Evolutionary conservation across 53 echinoderm and acorn worm species (phyloP).

Genomic region (Patiria pectinifera): DNA sequence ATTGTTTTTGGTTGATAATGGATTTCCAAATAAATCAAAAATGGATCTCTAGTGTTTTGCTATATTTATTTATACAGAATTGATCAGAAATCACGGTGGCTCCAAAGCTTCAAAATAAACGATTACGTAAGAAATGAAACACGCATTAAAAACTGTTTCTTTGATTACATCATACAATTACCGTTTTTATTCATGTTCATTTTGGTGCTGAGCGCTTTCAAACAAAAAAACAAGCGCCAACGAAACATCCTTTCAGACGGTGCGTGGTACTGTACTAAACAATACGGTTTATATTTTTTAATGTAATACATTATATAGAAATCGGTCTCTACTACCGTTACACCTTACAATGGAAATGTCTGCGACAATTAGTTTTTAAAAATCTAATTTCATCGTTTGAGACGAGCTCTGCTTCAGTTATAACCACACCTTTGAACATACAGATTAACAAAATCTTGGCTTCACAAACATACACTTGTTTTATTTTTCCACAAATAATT

Average conservation of each 20-base stretch:
- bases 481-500: background rate
- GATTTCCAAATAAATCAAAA: too few species aligned
- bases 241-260: constrained; percentile 9
- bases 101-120: too few species aligned
- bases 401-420: constrained; percentile 26
- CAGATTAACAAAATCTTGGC: background rate
- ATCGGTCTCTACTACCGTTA: constrained; percentile 36
- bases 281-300: constrained; percentile 1
- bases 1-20: too few species aligned
- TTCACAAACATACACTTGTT: background rate
- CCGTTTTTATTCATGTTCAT: constrained; percentile 38
- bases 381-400: constrained; percentile 43
- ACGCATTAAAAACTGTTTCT: background rate
- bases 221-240: constrained; percentile 57
- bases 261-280: constrained; percentile 53
- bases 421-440: constrained; percentile 27
- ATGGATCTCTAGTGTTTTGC: too few species aligned
- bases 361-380: constrained; percentile 49
- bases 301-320: constrained; percentile 42
- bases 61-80: too few species aligned
- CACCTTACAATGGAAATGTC: constrained; percentile 56
- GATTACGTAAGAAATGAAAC: background rate
- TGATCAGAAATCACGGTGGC: too few species aligned
- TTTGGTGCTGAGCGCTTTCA: constrained; percentile 48
- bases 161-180: constrained; percentile 60